phyloP scores from a whole-genome alignment of 2,113 vertebrate species.

The Perca schrenkii region DNA sequence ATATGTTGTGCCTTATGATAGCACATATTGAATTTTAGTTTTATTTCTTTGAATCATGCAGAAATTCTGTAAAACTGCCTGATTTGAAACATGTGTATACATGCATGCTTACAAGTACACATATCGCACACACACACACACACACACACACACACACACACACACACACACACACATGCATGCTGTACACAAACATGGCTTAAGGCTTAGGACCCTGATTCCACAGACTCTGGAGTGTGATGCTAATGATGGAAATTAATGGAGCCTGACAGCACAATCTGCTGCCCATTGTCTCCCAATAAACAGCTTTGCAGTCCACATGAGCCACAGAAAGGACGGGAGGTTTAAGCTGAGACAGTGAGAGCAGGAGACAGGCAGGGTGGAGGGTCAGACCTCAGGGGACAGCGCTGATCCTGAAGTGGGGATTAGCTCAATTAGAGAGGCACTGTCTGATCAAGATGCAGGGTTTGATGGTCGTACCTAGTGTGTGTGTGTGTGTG shows the following conservation, averaged over 20 bases:
- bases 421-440: conserved; percentile 97
- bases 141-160: conserved; percentile 20
- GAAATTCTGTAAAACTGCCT: not conserved
- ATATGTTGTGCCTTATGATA: not conserved
- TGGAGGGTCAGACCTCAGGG: conserved; percentile 81
- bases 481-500: conserved; percentile 30
- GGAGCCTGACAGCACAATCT: conserved; percentile 99
- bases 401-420: conserved; percentile 90
- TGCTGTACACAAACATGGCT: conserved; percentile 61
- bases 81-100: not conserved
- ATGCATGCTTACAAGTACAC: conserved; percentile 7
- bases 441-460: conserved; percentile 73
- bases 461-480: conserved; percentile 56
- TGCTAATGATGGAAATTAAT: conserved; percentile 99
- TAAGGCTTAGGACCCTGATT: conserved; percentile 81
- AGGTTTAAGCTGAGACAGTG: conserved; percentile 66
- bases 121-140: not conserved
- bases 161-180: conserved; percentile 15
- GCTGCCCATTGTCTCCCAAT: conserved; percentile 96
- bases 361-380: conserved; percentile 69
- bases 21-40: not conserved
- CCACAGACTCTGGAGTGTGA: conserved; percentile 91
- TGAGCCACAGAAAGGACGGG: conserved; percentile 78
- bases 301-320: conserved; percentile 88
- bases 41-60: not conserved